Evolutionary conservation across 2,113 vertebrate species (phyloP), one percentile per base, ranked within the genome.

Genomic region (Brachyistius frenatus): DNA sequence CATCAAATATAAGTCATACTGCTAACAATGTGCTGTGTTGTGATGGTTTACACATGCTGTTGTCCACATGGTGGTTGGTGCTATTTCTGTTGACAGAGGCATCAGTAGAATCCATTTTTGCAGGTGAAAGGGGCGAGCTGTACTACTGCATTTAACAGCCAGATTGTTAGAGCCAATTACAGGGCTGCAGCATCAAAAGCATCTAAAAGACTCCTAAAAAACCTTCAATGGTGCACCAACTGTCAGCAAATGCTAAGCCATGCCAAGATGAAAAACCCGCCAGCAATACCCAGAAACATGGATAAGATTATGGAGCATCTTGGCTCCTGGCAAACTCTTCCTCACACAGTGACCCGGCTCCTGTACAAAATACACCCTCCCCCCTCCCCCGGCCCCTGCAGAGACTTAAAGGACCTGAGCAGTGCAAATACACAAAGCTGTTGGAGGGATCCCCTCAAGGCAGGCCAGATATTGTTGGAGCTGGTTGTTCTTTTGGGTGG

Each of bases 191-290:
- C 10, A 47, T 76, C 8, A 66, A 66, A 50, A 16, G 39, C 5
- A 54, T 54, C 52, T 10, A 23, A 6, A 30, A 54, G 23, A 54
- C 31, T 54, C 32, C 23, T 23, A 23, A 23, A 23, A 23, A 23
- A 23, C 23, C 23, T 23, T 23, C 23, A 23, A 23, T 23, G 23
- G 1, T 11, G 7, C 16, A 57, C 15, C 39, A 47, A 71, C 2
- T 58, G 6, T 39, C 2, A 63, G 39, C 23, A 83, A 83, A 75
- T 68, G 66, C 32, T 56, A 78, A 60, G 52, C 37, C 74, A 81
- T 66, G 66, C 63, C 14, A 65, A 67, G 46, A 79, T 4, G 9
- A 54, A 60, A 61, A 46, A 50, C 68, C 61, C 54, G 60, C 54
- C 68, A 61, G 23, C 47, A 60, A 44, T 32, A 65, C 9, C 23